Percentiles rank a stretch among this genome's conserved stretches.
phyloP scores from a whole-genome alignment of 2,797 vertebrate genomes.

The Cossypha caffra region DNA sequence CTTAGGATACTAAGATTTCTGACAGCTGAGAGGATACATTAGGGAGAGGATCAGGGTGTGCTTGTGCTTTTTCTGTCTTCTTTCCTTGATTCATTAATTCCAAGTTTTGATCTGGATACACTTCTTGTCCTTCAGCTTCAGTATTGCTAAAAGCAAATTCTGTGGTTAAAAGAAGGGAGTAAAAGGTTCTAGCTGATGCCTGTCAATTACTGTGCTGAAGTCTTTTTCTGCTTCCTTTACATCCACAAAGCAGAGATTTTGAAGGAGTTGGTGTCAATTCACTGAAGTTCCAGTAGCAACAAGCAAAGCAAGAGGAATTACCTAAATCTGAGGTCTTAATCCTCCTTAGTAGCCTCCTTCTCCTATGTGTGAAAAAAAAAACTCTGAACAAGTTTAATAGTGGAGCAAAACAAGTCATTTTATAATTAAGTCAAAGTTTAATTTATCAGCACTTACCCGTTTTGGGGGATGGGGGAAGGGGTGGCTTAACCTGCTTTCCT shows the following conservation, averaged over 20 bases:
- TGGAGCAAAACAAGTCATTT: not conserved
- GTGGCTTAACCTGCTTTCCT: not conserved
- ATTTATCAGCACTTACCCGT: not conserved
- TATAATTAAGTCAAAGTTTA: not conserved
- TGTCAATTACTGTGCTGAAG: not conserved
- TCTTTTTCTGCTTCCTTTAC: not conserved
- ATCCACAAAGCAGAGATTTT: not conserved
- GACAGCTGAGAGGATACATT: not conserved
- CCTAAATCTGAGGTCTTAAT: not conserved
- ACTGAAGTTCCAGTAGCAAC: not conserved
- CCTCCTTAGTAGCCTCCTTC: not conserved
- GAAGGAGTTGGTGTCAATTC: not conserved
- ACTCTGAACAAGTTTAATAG: not conserved
- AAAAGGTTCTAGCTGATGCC: not conserved
- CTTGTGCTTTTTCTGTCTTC: not conserved
- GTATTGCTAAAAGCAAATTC: not conserved
- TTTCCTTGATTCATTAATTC: not conserved
- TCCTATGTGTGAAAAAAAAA: not conserved
- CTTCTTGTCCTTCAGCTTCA: not conserved
- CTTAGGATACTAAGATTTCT: not conserved
- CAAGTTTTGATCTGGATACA: not conserved
- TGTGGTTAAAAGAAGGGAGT: not conserved
- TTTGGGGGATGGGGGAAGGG: accelerated
- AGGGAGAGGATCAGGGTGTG: not conserved
- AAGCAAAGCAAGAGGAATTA: not conserved